Evolutionary conservation across 2,888 invertebrate species (phyloP).

Genomic region (Bedellia somnulentella): DNA sequence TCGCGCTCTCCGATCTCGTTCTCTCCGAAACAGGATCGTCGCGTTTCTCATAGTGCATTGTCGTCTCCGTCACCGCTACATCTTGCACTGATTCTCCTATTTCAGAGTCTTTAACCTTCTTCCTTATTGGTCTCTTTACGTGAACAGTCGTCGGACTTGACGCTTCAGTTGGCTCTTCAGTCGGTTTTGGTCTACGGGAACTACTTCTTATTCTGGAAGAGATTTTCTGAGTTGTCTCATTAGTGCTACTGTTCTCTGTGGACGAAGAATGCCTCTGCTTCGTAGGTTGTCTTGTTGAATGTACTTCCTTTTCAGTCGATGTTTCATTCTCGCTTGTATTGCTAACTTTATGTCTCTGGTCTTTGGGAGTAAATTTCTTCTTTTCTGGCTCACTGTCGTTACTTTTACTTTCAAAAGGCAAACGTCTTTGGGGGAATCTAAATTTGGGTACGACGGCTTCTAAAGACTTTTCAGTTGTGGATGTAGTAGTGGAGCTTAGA

Average conservation of each 20-base stretch:
- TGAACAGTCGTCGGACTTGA: slow-evolving; percentile 23
- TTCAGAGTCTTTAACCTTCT: slow-evolving; percentile 39
- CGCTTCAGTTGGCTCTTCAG: slow-evolving; percentile 34
- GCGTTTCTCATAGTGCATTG: slow-evolving; percentile 21
- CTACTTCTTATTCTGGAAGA: slow-evolving; percentile 43
- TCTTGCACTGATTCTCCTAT: slow-evolving; percentile 43
- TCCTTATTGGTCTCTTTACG: slow-evolving; percentile 33
- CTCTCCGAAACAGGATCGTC: slow-evolving; percentile 40
- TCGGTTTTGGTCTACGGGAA: slow-evolving; percentile 30
- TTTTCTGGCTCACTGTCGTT: slow-evolving; percentile 46
- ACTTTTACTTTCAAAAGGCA: slow-evolving; percentile 28
- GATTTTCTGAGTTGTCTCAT: slow-evolving; percentile 32
- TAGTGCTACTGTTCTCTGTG: slow-evolving; percentile 28
- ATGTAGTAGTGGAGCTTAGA: slow-evolving; percentile 58
- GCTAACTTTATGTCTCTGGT: slow-evolving; percentile 29
- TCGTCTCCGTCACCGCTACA: slow-evolving; percentile 32
- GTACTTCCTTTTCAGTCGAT: slow-evolving; percentile 23
- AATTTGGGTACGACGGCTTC: slow-evolving; percentile 34
- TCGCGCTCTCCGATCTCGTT: slow-evolving; percentile 51
- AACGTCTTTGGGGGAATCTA: slow-evolving; percentile 51
- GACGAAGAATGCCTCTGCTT: slow-evolving; percentile 30
- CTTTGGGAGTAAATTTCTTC: slow-evolving; percentile 57
- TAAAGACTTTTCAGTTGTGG: slow-evolving; percentile 18
- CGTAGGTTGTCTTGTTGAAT: slow-evolving; percentile 22
- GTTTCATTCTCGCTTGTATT: slow-evolving; percentile 31